A percentile compares a stretch with the other conserved stretches of the same genome.
Conservation (phyloP, 2,797 vertebrate genomes). For the Fratercula arctica region DNA sequence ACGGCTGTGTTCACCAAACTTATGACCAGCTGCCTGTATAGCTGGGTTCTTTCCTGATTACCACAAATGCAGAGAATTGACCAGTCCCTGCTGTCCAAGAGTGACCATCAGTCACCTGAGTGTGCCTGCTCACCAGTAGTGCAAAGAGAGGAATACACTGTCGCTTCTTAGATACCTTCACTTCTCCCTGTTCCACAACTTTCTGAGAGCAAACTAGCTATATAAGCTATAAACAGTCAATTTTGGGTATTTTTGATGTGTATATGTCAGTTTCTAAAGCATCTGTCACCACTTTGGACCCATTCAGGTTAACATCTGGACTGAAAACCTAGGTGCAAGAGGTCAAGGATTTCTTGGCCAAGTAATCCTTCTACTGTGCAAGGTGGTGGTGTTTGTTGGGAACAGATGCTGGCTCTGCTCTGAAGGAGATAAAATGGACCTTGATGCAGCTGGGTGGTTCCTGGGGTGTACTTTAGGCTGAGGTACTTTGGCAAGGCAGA, state of each 20-base stretch:
- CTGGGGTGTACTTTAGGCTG: neutral
- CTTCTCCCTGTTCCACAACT: neutral
- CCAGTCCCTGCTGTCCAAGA: neutral
- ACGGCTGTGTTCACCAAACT: neutral
- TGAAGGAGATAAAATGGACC: neutral
- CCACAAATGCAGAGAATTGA: neutral
- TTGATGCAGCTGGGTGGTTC: neutral
- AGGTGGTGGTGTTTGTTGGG: neutral
- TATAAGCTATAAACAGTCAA: neutral
- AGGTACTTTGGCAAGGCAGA: neutral
- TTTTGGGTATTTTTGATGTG: neutral
- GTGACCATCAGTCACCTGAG: neutral
- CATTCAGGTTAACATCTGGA: neutral
- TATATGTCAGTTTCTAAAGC: neutral
- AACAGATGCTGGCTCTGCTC: neutral
- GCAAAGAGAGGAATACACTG: neutral
- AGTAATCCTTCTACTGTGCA: neutral
- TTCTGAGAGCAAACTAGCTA: neutral
- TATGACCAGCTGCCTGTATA: neutral
- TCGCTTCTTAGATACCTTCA: neutral
- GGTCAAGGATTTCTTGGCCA: neutral
- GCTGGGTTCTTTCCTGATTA: neutral
- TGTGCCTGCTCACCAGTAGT: neutral
- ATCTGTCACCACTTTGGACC: neutral
- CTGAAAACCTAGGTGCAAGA: neutral